phyloP scores from a whole-genome alignment of 2,797 vertebrate genomes.

The Rhyacichthys aspro region DNA sequence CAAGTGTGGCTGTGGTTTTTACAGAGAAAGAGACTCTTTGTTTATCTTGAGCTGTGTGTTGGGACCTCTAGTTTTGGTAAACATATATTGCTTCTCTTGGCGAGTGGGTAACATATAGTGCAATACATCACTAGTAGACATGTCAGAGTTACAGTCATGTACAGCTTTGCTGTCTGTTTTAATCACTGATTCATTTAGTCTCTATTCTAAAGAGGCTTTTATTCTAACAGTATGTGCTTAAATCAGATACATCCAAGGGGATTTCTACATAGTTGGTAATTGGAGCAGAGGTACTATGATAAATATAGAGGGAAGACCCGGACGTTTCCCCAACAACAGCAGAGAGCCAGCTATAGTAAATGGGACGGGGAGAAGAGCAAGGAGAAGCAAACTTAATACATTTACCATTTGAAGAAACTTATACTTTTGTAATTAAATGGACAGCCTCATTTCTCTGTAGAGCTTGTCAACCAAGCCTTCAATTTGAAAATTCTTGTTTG shows the following conservation, averaged over 20 bases:
- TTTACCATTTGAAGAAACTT: slow-evolving; percentile 23
- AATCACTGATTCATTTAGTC: slow-evolving; percentile 17
- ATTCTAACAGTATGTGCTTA: slow-evolving; percentile 14
- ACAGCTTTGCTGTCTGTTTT: no score
- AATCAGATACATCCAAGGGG: slow-evolving; percentile 30
- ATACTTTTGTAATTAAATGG: no score
- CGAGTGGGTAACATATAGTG: slow-evolving; percentile 24
- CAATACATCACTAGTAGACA: slow-evolving; percentile 4
- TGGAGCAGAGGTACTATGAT: slow-evolving; percentile 54
- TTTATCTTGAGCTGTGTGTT: not conserved
- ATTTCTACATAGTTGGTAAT: slow-evolving; percentile 51
- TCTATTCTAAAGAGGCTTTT: slow-evolving; percentile 13
- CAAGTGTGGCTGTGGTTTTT: no score
- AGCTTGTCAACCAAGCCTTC: no score
- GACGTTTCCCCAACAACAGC: slow-evolving; percentile 68
- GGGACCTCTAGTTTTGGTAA: slow-evolving; percentile 17
- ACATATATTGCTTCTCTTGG: slow-evolving; percentile 12
- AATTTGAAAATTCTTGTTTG: no score
- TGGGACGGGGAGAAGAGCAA: slow-evolving; percentile 1
- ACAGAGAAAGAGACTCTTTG: not conserved
- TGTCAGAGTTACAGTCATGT: no score
- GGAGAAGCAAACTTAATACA: slow-evolving; percentile 26
- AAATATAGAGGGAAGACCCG: slow-evolving; percentile 66
- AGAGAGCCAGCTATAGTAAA: slow-evolving; percentile 18
- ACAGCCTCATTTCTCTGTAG: no score